Conservation (phyloP, 2,888 invertebrate species). For the Rosalia funebris region DNA sequence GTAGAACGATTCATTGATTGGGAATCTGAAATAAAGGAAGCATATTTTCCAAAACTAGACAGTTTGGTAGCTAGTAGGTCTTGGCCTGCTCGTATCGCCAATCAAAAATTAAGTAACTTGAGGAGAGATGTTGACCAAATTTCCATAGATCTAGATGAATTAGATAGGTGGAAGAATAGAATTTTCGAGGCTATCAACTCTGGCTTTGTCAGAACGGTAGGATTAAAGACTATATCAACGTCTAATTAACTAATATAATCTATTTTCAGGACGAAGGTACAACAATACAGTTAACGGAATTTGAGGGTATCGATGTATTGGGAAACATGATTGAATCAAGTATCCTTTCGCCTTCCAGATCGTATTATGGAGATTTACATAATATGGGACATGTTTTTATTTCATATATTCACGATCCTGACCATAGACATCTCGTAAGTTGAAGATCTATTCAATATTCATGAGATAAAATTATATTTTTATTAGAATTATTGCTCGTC, state of each 20-base stretch:
- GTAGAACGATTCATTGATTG: slow-evolving; percentile 74
- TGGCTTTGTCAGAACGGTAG: slow-evolving; percentile 69
- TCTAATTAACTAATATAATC: slow-evolving; percentile 40
- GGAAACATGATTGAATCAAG: slow-evolving; percentile 84
- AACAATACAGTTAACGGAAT: slow-evolving; percentile 70
- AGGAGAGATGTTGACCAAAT: slow-evolving; percentile 76
- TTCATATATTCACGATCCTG: slow-evolving; percentile 84
- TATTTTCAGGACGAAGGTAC: slow-evolving; percentile 68
- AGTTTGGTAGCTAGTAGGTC: slow-evolving; percentile 78
- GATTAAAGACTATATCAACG: slow-evolving; percentile 38
- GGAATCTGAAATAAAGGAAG: slow-evolving; percentile 77
- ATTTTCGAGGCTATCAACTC: slow-evolving; percentile 77
- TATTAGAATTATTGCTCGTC: no score
- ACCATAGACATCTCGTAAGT: slow-evolving; percentile 77
- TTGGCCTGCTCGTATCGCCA: slow-evolving; percentile 77
- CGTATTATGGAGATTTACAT: slow-evolving; percentile 82
- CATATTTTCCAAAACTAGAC: slow-evolving; percentile 87
- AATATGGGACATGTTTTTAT: slow-evolving; percentile 85
- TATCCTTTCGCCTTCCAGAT: slow-evolving; percentile 74
- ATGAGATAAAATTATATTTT: no score
- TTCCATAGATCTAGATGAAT: slow-evolving; percentile 72
- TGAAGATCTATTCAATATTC: no score
- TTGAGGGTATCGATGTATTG: slow-evolving; percentile 78
- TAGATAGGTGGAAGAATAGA: slow-evolving; percentile 81
- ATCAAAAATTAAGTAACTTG: slow-evolving; percentile 69